phyloP scores from a whole-genome alignment of 2,888 invertebrate species.

The Drosophila maculinotata region DNA sequence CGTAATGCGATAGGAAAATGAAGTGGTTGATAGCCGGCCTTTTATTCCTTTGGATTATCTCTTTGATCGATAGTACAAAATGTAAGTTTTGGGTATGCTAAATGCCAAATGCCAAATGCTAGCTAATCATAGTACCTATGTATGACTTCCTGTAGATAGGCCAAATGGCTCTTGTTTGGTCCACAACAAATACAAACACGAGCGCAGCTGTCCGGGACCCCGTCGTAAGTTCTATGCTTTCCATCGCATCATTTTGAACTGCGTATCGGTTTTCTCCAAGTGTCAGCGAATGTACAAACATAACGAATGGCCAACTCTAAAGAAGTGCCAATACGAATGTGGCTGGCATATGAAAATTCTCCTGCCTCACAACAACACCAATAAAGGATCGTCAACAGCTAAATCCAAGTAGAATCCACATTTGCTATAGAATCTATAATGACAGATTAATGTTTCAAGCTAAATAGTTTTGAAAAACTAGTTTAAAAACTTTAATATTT shows the following conservation, averaged over 20 bases:
- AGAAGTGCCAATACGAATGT: slow-evolving; percentile 30
- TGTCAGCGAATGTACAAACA: slow-evolving; percentile 7
- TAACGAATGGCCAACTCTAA: slow-evolving; percentile 38
- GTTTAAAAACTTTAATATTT: no score
- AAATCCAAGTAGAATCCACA: no score
- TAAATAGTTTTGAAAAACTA: no score
- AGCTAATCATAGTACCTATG: no score
- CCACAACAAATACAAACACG: slow-evolving; percentile 40
- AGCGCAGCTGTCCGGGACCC: slow-evolving; percentile 18
- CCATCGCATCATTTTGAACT: slow-evolving; percentile 49
- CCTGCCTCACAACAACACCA: not conserved
- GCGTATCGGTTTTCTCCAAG: slow-evolving; percentile 38
- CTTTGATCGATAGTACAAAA: not conserved
- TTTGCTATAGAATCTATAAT: no score
- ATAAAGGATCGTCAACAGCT: no score
- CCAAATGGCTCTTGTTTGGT: slow-evolving; percentile 39
- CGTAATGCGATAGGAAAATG: slow-evolving; percentile 16
- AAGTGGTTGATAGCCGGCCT: slow-evolving; percentile 16
- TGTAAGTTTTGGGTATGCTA: slow-evolving; percentile 37
- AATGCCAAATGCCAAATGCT: no score
- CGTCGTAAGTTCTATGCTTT: slow-evolving; percentile 47
- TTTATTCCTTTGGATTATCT: slow-evolving; percentile 20
- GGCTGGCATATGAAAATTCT: slow-evolving; percentile 28
- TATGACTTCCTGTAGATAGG: slow-evolving; percentile 16
- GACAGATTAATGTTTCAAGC: no score